Conservation (phyloP, 2,797 vertebrate species). For the Crax fasciolata region DNA sequence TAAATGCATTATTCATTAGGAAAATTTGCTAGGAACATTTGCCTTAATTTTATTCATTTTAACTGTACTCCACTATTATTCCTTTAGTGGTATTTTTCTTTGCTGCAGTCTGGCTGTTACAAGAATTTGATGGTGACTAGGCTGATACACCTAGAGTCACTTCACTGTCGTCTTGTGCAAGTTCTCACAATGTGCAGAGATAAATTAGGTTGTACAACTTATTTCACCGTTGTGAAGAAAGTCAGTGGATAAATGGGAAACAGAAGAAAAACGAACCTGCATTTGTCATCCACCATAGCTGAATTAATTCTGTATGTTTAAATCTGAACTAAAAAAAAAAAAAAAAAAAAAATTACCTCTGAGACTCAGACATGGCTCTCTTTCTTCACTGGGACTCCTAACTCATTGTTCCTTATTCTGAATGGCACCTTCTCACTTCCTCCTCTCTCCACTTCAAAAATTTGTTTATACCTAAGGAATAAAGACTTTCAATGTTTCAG, state of each 20-base stretch:
- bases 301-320: background rate
- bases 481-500: background rate
- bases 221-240: fast-evolving
- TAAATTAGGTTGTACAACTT: background rate
- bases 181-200: background rate
- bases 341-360: background rate
- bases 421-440: background rate
- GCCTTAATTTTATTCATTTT: conserved; percentile 45
- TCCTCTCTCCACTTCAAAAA: background rate
- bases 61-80: background rate
- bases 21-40: conserved; percentile 50
- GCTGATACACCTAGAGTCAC: background rate
- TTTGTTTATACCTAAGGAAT: background rate
- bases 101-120: background rate
- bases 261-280: background rate
- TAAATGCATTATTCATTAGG: conserved; percentile 68
- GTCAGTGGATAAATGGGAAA: background rate
- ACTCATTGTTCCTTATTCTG: background rate
- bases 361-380: background rate
- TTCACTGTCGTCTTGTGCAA: background rate
- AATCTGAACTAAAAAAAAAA: background rate
- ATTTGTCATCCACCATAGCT: background rate
- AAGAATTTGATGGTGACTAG: background rate
- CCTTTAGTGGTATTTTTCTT: background rate
- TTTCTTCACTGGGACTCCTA: background rate